Conservation (phyloP, 2,797 vertebrate species). For the Protonibea diacanthus region DNA sequence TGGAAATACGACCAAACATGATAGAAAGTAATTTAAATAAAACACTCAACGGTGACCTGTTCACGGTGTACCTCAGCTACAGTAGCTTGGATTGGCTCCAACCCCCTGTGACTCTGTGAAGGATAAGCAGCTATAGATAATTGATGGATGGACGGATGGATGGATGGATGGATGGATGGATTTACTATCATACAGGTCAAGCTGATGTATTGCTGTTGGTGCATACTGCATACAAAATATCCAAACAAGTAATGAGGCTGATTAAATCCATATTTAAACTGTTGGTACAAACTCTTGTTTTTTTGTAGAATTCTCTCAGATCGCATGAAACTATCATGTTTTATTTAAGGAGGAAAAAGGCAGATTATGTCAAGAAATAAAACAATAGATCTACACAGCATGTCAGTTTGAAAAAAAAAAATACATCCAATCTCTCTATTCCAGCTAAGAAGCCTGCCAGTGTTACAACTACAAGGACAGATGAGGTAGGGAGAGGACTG, state of each 20-base stretch:
- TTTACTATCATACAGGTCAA: background rate
- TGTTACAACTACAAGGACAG: conserved; percentile 22
- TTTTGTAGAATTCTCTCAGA: background rate
- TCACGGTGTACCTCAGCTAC: too few species aligned
- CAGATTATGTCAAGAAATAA: conserved; percentile 10
- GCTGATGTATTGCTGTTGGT: background rate
- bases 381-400: background rate
- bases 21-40: background rate
- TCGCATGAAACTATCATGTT: background rate
- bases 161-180: too few species aligned
- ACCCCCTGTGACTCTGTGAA: too few species aligned
- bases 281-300: background rate
- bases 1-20: background rate
- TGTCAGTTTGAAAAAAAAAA: conserved; percentile 17
- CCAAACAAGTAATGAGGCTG: background rate
- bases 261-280: background rate
- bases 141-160: too few species aligned
- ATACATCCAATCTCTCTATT: conserved; percentile 8
- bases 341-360: background rate
- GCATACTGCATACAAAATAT: background rate
- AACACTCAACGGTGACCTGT: background rate
- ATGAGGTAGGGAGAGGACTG: conserved; percentile 37
- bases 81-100: too few species aligned
- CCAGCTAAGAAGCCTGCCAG: conserved; percentile 7
- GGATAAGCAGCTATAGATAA: too few species aligned